phyloP scores from a whole-genome alignment of 2,888 invertebrate genomes.

The Nemotelus nigrinus region DNA sequence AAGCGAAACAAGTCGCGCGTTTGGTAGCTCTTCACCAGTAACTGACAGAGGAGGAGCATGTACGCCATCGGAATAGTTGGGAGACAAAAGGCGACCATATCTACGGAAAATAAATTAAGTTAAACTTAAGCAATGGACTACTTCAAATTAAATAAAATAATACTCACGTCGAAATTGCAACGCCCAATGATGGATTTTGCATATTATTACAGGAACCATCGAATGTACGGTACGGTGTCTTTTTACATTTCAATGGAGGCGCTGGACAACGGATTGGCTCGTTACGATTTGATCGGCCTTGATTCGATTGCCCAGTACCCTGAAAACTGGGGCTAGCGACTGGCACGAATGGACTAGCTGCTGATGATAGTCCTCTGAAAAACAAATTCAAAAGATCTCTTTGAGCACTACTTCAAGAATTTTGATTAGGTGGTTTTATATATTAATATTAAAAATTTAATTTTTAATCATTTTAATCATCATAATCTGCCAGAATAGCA shows the following conservation, averaged over 20 bases:
- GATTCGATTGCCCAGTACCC: not conserved
- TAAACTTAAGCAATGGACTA: not conserved
- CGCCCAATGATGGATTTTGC: slow-evolving; percentile 82
- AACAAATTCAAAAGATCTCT: not conserved
- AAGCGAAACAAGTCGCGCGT: slow-evolving; percentile 76
- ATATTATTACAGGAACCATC: slow-evolving; percentile 97
- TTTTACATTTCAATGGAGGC: slow-evolving; percentile 59
- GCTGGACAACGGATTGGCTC: slow-evolving; percentile 55
- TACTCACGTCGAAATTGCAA: slow-evolving; percentile 72
- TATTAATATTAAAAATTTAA: no score
- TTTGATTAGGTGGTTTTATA: no score
- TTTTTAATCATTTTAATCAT: no score
- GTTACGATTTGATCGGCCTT: not conserved
- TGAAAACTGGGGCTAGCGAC: not conserved
- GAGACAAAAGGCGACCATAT: slow-evolving; percentile 64
- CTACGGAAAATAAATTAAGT: slow-evolving; percentile 51
- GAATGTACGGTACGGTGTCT: slow-evolving; percentile 73
- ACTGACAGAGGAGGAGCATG: slow-evolving; percentile 71
- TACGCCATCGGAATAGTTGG: slow-evolving; percentile 66
- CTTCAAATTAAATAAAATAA: not conserved
- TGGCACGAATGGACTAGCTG: slow-evolving; percentile 19
- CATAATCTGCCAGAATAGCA: no score
- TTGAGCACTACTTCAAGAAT: not conserved
- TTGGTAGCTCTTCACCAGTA: slow-evolving; percentile 75
- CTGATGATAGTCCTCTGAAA: not conserved